A percentile compares a stretch with the other conserved stretches of the same genome.
phyloP scores from a whole-genome alignment of 1,140 invertebrate genomes.

The Drosophila virilis region DNA sequence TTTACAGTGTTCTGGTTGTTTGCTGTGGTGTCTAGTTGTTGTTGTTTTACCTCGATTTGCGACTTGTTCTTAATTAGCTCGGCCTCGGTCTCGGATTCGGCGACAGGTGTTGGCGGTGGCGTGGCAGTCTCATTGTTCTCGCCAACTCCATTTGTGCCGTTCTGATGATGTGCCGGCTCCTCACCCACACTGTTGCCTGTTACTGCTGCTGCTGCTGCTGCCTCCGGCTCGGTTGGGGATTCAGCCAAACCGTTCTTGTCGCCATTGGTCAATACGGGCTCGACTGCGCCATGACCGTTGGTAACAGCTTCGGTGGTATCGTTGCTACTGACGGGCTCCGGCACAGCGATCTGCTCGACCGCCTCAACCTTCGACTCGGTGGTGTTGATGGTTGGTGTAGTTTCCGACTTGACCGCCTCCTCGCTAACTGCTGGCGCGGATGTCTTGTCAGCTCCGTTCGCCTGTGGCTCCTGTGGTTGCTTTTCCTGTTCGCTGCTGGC shows the following conservation, averaged over 20 bases:
- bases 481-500: slow-evolving; percentile 62
- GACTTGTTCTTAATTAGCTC: slow-evolving; percentile 75
- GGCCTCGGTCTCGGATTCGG: slow-evolving; percentile 51
- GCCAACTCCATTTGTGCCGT: slow-evolving; percentile 68
- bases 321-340: slow-evolving; percentile 19
- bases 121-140: slow-evolving; percentile 56
- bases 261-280: slow-evolving; percentile 61
- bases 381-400: slow-evolving; percentile 46
- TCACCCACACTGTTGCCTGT: slow-evolving; percentile 59
- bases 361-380: slow-evolving; percentile 84
- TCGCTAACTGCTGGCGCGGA: slow-evolving; percentile 40
- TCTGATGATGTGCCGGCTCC: slow-evolving; percentile 69
- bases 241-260: slow-evolving; percentile 66
- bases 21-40: slow-evolving; percentile 55
- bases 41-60: slow-evolving; percentile 83
- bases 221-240: slow-evolving; percentile 57
- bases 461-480: slow-evolving; percentile 46
- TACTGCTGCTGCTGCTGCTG: slow-evolving; percentile 31
- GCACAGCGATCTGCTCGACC: slow-evolving; percentile 38
- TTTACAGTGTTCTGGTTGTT: slow-evolving; percentile 63
- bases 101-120: slow-evolving; percentile 72
- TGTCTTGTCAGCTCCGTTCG: slow-evolving; percentile 63
- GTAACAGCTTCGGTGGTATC: slow-evolving; percentile 57
- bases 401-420: slow-evolving; percentile 47
- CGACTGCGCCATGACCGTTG: slow-evolving; percentile 63